A percentile compares a stretch with the other conserved stretches of the same genome.
These are phyloP conservation scores for Drosophila persimilis DNA, from an alignment of 1,140 invertebrate genomes.

Conservation along the genomic window DNA sequence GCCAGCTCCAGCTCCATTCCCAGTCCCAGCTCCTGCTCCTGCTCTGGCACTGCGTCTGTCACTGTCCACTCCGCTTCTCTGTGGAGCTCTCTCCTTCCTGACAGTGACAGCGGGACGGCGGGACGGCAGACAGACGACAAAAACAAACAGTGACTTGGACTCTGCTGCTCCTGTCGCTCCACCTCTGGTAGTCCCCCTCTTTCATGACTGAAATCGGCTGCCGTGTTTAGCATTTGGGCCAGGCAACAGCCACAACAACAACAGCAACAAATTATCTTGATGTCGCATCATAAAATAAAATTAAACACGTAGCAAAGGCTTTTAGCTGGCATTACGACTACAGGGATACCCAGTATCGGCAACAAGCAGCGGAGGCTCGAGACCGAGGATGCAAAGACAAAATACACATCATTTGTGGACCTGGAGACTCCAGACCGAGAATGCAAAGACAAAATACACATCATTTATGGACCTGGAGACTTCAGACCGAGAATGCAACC, in stretches of 20 bases:
- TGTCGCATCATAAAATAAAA: conserved; percentile 29
- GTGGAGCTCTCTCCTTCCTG: conserved; percentile 6
- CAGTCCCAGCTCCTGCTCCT: neutral
- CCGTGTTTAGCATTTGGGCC: conserved; percentile 42
- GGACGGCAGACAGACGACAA: conserved; percentile 39
- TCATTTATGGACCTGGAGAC: no score
- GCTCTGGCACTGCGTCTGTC: conserved; percentile 9
- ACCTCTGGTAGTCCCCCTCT: conserved; percentile 2
- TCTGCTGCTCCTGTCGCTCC: conserved; percentile 48
- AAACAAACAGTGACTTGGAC: conserved; percentile 47
- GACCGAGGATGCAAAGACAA: no score
- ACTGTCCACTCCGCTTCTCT: neutral
- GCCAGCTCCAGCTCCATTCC: neutral
- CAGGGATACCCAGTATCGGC: no score
- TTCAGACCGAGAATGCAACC: no score
- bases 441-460: no score
- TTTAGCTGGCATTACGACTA: no score
- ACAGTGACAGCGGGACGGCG: conserved; percentile 39
- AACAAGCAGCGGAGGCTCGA: no score
- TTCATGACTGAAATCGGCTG: conserved; percentile 12
- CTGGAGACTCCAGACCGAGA: no score
- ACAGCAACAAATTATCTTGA: conserved; percentile 37
- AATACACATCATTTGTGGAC: no score
- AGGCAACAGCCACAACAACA: conserved; percentile 23
- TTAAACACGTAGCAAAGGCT: no score